phyloP scores from a whole-genome alignment of 2,113 vertebrate species.

The Apistogramma diplotaenia region DNA sequence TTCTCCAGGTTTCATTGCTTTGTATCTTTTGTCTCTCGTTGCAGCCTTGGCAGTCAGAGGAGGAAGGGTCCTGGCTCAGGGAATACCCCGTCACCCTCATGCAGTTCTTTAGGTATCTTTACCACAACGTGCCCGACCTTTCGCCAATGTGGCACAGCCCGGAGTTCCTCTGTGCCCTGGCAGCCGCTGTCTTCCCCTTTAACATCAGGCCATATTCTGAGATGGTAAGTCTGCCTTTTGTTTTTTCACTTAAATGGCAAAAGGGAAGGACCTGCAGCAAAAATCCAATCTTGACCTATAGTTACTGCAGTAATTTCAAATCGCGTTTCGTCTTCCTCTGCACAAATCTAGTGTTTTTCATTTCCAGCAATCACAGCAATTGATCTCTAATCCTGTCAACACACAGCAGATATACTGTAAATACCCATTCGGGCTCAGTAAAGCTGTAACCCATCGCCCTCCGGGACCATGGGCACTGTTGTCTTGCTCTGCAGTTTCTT shows the following conservation, averaged over 20 bases:
- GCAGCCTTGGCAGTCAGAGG: conserved; percentile 98
- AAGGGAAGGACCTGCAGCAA: background rate
- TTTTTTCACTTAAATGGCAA: background rate
- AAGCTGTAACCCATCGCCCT: background rate
- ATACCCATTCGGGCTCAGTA: background rate
- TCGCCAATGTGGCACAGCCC: conserved; percentile 94
- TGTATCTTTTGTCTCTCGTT: background rate
- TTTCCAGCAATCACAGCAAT: background rate
- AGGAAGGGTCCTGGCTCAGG: conserved; percentile 96
- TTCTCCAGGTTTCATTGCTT: background rate
- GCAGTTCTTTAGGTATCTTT: conserved; percentile 98
- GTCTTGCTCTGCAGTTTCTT: background rate
- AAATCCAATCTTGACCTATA: background rate
- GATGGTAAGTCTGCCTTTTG: conserved; percentile 79
- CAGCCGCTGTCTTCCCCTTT: conserved; percentile 94
- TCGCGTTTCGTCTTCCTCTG: accelerated
- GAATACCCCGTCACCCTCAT: conserved; percentile 97
- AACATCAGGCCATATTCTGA: conserved; percentile 97
- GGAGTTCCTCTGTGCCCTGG: conserved; percentile 92
- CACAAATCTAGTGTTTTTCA: background rate
- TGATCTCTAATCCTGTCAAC: background rate
- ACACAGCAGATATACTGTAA: background rate
- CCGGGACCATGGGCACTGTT: background rate
- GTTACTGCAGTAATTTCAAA: background rate
- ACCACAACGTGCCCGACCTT: conserved; percentile 95